Evolutionary conservation across 2,113 vertebrate species (phyloP).

Genomic region (Uropsilus gracilis): DNA sequence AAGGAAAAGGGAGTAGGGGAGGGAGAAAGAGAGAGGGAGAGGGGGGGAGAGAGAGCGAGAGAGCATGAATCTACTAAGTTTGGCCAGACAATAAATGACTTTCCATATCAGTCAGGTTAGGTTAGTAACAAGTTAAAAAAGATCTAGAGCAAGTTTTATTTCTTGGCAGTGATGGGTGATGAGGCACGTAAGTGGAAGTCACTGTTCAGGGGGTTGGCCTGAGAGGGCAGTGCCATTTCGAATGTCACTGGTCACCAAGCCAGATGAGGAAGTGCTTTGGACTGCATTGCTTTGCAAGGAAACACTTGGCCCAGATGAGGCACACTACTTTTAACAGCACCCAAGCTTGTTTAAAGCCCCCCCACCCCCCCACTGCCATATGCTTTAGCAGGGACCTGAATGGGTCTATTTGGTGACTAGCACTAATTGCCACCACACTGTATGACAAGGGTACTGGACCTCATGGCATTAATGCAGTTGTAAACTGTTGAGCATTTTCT

Average conservation of each 20-base stretch:
- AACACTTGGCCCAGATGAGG: background rate
- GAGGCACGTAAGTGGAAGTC: background rate
- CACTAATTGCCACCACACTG: background rate
- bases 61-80: background rate
- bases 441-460: background rate
- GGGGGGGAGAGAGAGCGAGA: background rate
- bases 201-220: background rate
- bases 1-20: too few relatives aligned
- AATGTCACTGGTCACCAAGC: background rate
- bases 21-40: background rate
- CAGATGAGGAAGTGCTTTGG: background rate
- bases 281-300: conserved; percentile 22
- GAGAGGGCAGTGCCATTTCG: background rate
- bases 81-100: background rate
- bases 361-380: background rate
- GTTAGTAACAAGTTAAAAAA: background rate
- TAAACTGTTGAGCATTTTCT: background rate
- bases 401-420: background rate
- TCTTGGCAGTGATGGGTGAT: background rate
- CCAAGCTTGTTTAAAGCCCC: background rate
- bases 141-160: background rate
- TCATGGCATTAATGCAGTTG: background rate
- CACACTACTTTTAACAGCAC: background rate
- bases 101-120: background rate
- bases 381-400: background rate